Base-by-base conservation (phyloP, 2,797 vertebrate genomes). In the Amblyraja radiata region DNA sequence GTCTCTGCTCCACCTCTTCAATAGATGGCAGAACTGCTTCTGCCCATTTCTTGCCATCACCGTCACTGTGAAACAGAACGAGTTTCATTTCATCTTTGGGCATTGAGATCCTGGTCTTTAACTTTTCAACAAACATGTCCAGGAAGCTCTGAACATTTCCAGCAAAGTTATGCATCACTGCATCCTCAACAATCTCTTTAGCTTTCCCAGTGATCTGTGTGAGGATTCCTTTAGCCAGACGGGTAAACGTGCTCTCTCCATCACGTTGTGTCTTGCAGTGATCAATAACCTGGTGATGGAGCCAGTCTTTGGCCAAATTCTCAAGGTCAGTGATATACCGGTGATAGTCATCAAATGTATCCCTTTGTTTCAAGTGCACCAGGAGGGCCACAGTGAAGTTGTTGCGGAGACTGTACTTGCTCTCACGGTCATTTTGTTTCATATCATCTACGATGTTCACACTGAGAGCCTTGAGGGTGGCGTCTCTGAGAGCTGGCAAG, bases 371-470 rank as follows among this genome's bases (percentile, higher is more conserved):
- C 39, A 91, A 25, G 32, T 91, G 68, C 21, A 91, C 36, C 21
- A 91, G 68, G 28, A 91, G 65, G 11, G 65, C 88, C 65, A 91
- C 65, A 91, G 32, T 73, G 68, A 91, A 91, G 88, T 46, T 91
- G 71, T 91, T 91, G 88, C n/a, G 88, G 36, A 39, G 32, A 3
- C n/a, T 91, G 65, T 91, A 73, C 88, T 39, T 46, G 13, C 21
- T 32, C 9, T 46, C 10, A 46, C 68, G 7, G 3, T 91, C 88
- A 6, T 71, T 73, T 71, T 46, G 39, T 73, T 23, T 91, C 88
- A 91, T 91, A 46, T 91, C 21, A 25, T 71, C 7, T 68, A 73
- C 68, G 2, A 91, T 91, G 36, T 25, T 74, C 21, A 39, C 1
- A 5, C 88, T 6, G 32, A 91, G 88, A 6, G 0, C 0, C 6